A percentile compares a stretch with the other conserved stretches of the same genome.
Evolutionary conservation across 1,140 invertebrate genomes (phyloP).

Genomic region (Cephus cinctus): DNA sequence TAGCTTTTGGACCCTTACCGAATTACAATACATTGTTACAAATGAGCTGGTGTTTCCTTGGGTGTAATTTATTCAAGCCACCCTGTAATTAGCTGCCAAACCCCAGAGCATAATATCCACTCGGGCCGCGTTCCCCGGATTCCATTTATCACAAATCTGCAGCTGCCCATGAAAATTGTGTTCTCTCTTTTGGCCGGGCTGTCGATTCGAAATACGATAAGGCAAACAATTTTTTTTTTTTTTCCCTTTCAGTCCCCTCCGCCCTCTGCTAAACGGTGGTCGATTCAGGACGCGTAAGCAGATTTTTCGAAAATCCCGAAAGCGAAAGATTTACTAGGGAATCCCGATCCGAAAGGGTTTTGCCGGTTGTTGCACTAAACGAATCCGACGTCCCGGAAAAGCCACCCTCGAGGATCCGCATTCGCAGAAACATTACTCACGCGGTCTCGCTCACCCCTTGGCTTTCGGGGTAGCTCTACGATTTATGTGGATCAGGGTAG

Average conservation of each 20-base stretch:
- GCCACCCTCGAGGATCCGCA: conserved; percentile 19
- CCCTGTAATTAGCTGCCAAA: conserved; percentile 46
- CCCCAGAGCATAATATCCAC: conserved; percentile 40
- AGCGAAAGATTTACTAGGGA: no score
- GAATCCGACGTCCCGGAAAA: conserved; percentile 14
- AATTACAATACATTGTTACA: conserved; percentile 26
- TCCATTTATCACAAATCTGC: conserved; percentile 51
- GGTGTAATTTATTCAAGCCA: conserved; percentile 48
- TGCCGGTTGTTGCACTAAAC: no score
- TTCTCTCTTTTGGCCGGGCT: not conserved
- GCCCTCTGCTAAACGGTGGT: no score
- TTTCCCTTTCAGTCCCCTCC: no score
- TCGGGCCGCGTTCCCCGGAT: conserved; percentile 35
- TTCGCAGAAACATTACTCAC: conserved; percentile 52
- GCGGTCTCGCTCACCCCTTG: conserved; percentile 42
- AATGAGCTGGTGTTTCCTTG: conserved; percentile 37
- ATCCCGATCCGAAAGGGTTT: no score
- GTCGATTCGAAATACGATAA: no score
- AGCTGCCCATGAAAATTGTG: conserved; percentile 34
- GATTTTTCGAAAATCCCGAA: no score
- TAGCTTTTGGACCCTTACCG: no score
- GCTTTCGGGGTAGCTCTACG: not conserved
- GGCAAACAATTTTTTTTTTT: no score
- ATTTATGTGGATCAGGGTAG: conserved; percentile 5
- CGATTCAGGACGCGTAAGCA: no score